Evolutionary conservation across 2,888 invertebrate genomes (phyloP).

Genomic region (Iphiclides podalirius): DNA sequence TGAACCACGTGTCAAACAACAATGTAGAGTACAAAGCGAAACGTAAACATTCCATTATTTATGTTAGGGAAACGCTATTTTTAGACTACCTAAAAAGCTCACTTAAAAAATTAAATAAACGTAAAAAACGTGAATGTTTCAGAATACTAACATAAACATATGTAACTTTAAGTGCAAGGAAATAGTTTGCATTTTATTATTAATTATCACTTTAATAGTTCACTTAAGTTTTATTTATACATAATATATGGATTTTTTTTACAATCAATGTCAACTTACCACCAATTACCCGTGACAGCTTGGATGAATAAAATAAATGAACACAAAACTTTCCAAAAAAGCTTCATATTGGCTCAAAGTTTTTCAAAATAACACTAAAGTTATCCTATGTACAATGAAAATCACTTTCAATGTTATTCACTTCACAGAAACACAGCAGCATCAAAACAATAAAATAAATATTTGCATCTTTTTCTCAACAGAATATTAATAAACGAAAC

Average conservation of each 20-base stretch:
- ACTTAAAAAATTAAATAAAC: too few relatives aligned
- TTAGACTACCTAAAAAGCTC: conserved; percentile 34
- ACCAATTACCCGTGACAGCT: conserved; percentile 67
- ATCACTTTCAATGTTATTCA: conserved; percentile 41
- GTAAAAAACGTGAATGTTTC: too few relatives aligned
- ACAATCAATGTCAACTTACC: conserved; percentile 59
- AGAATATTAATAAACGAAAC: conserved; percentile 47
- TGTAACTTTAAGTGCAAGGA: too few relatives aligned
- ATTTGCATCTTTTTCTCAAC: conserved; percentile 35
- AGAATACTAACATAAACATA: too few relatives aligned
- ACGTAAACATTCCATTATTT: conserved; percentile 43
- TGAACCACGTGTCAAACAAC: conserved; percentile 37
- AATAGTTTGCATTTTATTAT: too few relatives aligned
- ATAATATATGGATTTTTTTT: too few relatives aligned
- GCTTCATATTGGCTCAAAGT: conserved; percentile 60
- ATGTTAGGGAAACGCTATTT: conserved; percentile 35
- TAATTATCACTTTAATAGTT: too few relatives aligned
- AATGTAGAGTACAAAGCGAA: conserved; percentile 35
- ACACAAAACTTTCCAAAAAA: conserved; percentile 66
- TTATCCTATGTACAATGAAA: conserved; percentile 27
- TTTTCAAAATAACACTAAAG: conserved; percentile 33
- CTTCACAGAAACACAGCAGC: conserved; percentile 44
- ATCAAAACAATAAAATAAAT: conserved; percentile 47
- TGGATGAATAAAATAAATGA: conserved; percentile 57
- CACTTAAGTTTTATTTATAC: too few relatives aligned